Percentiles rank a stretch among this genome's conserved stretches.
These are phyloP conservation scores for Acrocephalus arundinaceus DNA, from an alignment of 2,113 vertebrate species.

Conservation along the genomic window DNA sequence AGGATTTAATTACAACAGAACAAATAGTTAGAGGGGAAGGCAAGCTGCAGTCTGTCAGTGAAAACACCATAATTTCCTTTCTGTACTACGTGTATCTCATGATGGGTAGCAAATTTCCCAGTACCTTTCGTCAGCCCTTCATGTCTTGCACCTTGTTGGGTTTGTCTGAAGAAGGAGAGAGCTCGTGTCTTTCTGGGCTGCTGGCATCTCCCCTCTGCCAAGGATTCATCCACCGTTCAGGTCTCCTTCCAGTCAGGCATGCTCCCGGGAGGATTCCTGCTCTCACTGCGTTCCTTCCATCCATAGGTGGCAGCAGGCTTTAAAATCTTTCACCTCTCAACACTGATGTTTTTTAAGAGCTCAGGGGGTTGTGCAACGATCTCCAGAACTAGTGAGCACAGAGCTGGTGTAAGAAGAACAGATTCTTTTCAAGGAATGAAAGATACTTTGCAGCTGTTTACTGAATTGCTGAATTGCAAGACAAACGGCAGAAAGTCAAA, in stretches of 20 bases:
- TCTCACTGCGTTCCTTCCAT: constrained; percentile 23
- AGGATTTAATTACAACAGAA: neutral
- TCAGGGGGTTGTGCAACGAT: neutral
- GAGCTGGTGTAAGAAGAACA: neutral
- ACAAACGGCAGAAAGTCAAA: neutral
- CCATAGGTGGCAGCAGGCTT: constrained; percentile 67
- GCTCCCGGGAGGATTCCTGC: neutral
- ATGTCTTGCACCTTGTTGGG: neutral
- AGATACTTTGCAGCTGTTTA: neutral
- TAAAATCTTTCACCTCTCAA: neutral
- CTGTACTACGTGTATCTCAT: rapidly evolving
- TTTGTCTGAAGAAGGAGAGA: neutral
- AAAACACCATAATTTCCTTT: neutral
- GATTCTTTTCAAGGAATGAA: neutral
- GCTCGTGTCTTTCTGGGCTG: neutral
- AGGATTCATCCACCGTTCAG: neutral
- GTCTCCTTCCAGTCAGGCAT: neutral
- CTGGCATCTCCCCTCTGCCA: neutral
- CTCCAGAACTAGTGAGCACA: neutral
- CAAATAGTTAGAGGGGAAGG: neutral
- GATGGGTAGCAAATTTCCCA: neutral
- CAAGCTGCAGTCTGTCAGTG: neutral
- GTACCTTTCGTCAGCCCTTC: neutral
- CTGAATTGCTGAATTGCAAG: neutral
- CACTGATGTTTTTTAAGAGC: neutral